Conservation (phyloP, 2,797 vertebrate species). For the Enteromius mattozi region DNA sequence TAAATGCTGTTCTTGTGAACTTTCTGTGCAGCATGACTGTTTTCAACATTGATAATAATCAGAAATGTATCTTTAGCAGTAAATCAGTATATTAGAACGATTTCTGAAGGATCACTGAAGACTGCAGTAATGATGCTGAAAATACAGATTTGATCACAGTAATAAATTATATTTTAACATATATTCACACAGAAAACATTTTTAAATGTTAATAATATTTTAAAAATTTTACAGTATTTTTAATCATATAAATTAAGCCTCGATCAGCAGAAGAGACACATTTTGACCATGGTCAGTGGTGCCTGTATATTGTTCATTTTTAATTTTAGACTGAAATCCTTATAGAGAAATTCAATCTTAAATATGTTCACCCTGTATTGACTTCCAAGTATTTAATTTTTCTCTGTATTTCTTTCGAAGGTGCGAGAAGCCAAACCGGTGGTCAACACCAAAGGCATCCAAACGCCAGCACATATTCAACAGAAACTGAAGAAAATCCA, state of each 20-base stretch:
- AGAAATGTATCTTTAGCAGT: neutral
- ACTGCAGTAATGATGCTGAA: neutral
- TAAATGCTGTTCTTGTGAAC: neutral
- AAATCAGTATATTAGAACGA: neutral
- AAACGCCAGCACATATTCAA: constrained; percentile 72
- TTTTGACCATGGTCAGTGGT: too few relatives aligned
- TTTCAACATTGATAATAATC: neutral
- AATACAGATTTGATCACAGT: neutral
- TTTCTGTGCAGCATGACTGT: neutral
- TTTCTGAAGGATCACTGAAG: neutral
- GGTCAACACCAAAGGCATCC: constrained; percentile 72
- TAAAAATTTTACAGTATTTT: neutral
- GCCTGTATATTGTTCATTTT: neutral
- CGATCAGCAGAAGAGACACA: too few relatives aligned
- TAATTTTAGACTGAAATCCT: neutral
- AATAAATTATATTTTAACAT: neutral
- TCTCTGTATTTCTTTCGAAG: constrained; percentile 58
- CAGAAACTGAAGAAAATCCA: constrained; percentile 78
- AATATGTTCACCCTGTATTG: too few relatives aligned
- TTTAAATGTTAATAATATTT: neutral
- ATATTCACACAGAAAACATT: neutral
- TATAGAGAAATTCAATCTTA: too few relatives aligned
- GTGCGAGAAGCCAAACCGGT: constrained; percentile 71
- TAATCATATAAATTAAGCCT: neutral
- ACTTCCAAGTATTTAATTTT: too few relatives aligned